Base-by-base conservation (phyloP, 2,888 invertebrate species). In the Ischnura elegans region DNA sequence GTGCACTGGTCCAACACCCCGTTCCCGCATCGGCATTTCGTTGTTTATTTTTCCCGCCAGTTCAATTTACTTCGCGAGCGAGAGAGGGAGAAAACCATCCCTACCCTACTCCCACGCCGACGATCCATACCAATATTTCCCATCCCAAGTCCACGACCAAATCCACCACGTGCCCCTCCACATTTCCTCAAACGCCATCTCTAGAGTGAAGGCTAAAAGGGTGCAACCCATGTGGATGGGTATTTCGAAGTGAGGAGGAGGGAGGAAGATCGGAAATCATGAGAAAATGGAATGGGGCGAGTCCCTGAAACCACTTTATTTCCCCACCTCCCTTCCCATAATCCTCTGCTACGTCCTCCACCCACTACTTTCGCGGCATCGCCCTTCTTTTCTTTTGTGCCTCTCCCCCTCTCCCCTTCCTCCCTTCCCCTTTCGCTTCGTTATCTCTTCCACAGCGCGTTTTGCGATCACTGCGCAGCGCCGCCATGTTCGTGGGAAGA, bases 31-130 rank as follows among this genome's bases (percentile, higher is more conserved):
- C 76, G 76, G 36, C 29, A 76, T 76, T 29, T 76, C 36, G 76
- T 13, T 36, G 76, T 29, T 36, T 76, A 76, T 76, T 76, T 36
- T 76, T 76, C 76, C 76, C 76, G 36, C 36, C 76, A 76, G 76
- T 76, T 76, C 76, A 76, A 76, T 76, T 76, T 76, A 29, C 76
- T 76, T 16, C 36, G 36, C 76, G 76, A 76, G 16, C 36, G 76
- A 29, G 76, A 36, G 36, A 29, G 76, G 36, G 16, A 10, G 76
- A 29, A 36, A 36, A 8, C 76, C n/a, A 8, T 61, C n/a, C 25
- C 36, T 36, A 16, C 76, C 36, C 76, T 25, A 4, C 76, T 25
- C 76, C 16, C 29, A 8, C 76, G 76, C 10, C 4, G 25, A 29
- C 36, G 76, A 36, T 76, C 13, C 36, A 10, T 3, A 25, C 76